These are phyloP conservation scores for Lasiurus cinereus DNA, from an alignment of 2,113 vertebrate genomes.

Conservation along the genomic window DNA sequence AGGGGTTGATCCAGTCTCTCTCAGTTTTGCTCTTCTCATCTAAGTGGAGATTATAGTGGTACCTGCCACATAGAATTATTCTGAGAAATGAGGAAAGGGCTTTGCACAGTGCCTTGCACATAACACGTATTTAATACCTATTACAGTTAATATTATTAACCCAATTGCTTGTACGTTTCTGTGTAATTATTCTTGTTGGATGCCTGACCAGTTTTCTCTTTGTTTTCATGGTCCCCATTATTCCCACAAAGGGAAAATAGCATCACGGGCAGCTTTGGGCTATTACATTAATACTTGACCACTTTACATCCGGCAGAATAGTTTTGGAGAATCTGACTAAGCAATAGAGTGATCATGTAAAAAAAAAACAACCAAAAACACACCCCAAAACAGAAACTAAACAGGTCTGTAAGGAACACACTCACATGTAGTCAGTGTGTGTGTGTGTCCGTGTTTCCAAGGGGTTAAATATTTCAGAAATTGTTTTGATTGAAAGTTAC, in stretches of 20 bases:
- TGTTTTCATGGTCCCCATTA: not conserved
- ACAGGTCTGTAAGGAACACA: not conserved
- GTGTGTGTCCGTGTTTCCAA: not conserved
- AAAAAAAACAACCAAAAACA: not conserved
- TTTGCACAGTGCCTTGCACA: not conserved
- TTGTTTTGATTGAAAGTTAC: not conserved
- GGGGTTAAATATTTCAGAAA: not conserved
- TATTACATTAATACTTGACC: conserved; percentile 47
- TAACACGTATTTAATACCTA: conserved; percentile 14
- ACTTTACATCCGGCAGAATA: not conserved
- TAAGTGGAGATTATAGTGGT: conserved; percentile 18
- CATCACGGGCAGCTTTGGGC: not conserved
- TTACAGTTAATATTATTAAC: not conserved
- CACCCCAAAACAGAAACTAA: not conserved
- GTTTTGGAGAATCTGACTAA: conserved; percentile 31
- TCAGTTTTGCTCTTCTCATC: not conserved
- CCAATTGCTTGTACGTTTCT: not conserved
- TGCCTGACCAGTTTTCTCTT: not conserved
- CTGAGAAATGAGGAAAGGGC: conserved; percentile 44
- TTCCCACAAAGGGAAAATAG: conserved; percentile 49
- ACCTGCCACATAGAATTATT: not conserved
- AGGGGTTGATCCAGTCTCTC: not conserved
- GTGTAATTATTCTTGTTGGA: conserved; percentile 62
- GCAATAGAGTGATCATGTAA: not conserved
- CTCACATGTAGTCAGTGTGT: not conserved